phyloP scores from a whole-genome alignment of 2,797 vertebrate species.

The Chrysocyon brachyurus region DNA sequence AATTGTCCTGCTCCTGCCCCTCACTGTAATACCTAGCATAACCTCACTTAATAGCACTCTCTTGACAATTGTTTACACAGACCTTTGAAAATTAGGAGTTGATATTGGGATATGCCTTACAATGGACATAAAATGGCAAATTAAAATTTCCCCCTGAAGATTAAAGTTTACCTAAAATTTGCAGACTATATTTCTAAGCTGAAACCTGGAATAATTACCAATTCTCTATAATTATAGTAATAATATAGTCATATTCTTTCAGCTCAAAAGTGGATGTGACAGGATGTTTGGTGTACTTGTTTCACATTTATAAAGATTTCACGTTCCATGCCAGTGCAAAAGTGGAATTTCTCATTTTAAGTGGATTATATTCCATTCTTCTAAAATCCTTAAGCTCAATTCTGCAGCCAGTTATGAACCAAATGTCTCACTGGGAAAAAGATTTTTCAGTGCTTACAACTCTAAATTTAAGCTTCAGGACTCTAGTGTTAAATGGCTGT shows the following conservation, averaged over 20 bases:
- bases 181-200: background rate
- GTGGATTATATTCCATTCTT: background rate
- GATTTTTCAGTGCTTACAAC: background rate
- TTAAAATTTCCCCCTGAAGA: background rate
- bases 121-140: background rate
- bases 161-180: background rate
- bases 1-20: background rate
- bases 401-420: background rate
- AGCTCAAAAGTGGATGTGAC: background rate
- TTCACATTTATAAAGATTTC: constrained; percentile 21
- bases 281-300: background rate
- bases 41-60: background rate
- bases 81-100: constrained; percentile 33
- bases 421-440: background rate
- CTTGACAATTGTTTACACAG: background rate
- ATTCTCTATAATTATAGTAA: background rate
- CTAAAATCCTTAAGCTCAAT: constrained; percentile 37
- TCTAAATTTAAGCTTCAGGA: background rate
- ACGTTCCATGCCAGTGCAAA: constrained; percentile 6
- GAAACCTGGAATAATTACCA: background rate
- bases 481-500: constrained; percentile 11
- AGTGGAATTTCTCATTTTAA: constrained; percentile 9
- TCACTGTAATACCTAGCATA: background rate
- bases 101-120: background rate
- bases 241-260: background rate